These are phyloP conservation scores for Agapetus fuscipes DNA, from an alignment of 2,888 invertebrate species.

Conservation along the genomic window DNA sequence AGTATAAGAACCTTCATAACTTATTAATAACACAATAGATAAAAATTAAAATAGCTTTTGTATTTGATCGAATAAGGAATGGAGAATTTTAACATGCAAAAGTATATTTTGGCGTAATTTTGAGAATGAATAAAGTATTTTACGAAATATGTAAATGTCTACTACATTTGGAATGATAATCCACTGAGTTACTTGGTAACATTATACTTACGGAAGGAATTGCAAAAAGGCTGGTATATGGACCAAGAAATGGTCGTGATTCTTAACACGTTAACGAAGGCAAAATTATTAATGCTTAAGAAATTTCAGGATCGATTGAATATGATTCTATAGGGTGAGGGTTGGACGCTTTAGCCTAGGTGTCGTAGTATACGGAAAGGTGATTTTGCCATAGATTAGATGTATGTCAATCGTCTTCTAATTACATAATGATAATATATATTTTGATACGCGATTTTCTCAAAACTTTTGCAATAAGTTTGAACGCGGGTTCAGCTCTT, in stretches of 20 bases:
- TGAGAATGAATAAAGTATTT: background rate
- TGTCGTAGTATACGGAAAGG: constrained; percentile 20
- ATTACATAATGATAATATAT: constrained; percentile 8
- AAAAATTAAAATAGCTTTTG: no score
- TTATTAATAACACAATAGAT: no score
- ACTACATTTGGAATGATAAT: no score
- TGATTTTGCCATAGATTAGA: constrained; percentile 10
- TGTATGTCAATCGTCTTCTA: constrained; percentile 4
- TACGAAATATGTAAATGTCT: no score
- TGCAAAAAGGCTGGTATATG: constrained; percentile 17
- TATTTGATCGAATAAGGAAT: no score
- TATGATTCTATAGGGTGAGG: no score
- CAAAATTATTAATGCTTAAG: constrained; percentile 9
- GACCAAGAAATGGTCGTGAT: constrained; percentile 17
- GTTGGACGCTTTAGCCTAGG: constrained; percentile 19
- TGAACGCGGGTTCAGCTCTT: constrained; percentile 9
- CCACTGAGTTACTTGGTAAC: background rate
- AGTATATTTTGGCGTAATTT: background rate
- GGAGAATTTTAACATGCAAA: no score
- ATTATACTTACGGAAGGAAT: background rate
- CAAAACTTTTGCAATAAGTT: constrained; percentile 14
- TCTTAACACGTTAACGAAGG: background rate
- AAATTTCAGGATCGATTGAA: constrained; percentile 2
- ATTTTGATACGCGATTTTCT: constrained; percentile 21
- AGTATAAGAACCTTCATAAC: no score